Base-by-base conservation (phyloP, 1,140 invertebrate genomes). In the Camponotus pennsylvanicus region DNA sequence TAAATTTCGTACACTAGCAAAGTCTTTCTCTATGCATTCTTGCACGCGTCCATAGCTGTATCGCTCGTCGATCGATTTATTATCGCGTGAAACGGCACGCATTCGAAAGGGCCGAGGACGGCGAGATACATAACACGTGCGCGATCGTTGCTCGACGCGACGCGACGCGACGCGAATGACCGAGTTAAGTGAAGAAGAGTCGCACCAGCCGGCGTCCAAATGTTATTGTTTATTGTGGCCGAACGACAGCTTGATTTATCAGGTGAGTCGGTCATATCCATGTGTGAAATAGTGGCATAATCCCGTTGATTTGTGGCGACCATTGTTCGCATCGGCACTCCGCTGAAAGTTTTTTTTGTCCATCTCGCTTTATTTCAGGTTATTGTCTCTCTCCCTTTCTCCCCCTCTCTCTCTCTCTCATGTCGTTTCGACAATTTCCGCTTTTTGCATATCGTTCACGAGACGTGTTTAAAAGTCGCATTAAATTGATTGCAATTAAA, bases 241-340 rank as follows among this genome's bases (percentile, higher is more conserved):
- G 91, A 92, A 92, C 91, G 92, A 92, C 87, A 92, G 89, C 92
- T 93, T 95, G 94, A 95, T 95, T 95, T 95, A 94, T 95, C 92
- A 94, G 92, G 91, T 91, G 89, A 88, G 90, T 87, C 91, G 88
- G 80, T 92, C 88, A 92, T 89, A 88, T 88, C 89, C 91, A 91
- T 92, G 93, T 92, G 93, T 94, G 93, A 94, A 94, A 94, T 94
- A 94, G 93, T 94, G 94, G 94, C 93, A 94, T 94, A 94, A 94
- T 94, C 93, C 93, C 90, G 89, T 94, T 94, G 94, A 94, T 94
- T 94, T 94, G 94, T 94, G 92, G 92, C 90, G 89, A 89, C 90
- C 91, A 94, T 94, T 94, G 94, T 94, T 93, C 92, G 89, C 89
- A 83, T 90, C 90, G 90, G 90, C 92, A 93, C 91, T 94, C 92